phyloP scores from a whole-genome alignment of 2,888 invertebrate genomes.

The Eupithecia subumbrata region DNA sequence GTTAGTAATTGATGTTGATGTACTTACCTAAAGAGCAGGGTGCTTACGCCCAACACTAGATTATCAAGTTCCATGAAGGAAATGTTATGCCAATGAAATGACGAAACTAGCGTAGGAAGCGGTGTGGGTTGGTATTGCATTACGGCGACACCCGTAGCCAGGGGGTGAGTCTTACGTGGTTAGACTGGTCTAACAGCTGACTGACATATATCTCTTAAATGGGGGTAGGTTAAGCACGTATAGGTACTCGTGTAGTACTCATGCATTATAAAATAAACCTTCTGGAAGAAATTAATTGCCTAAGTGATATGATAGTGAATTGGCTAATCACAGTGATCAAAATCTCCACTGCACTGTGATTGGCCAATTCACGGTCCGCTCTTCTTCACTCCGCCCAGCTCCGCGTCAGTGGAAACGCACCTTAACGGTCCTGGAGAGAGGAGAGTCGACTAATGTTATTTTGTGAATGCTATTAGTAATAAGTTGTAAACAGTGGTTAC shows the following conservation, averaged over 20 bases:
- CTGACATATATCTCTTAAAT: not conserved
- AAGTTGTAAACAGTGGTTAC: too few species aligned
- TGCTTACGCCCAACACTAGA: not conserved
- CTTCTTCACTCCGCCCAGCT: too few species aligned
- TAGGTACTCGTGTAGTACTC: too few species aligned
- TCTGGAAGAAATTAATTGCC: too few species aligned
- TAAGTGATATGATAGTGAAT: too few species aligned
- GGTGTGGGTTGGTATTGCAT: constrained; percentile 6
- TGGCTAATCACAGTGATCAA: too few species aligned
- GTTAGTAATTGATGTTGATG: not conserved
- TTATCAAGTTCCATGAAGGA: not conserved
- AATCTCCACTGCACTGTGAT: too few species aligned
- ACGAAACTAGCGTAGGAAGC: constrained; percentile 6
- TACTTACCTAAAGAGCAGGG: not conserved
- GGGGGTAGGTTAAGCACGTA: too few species aligned
- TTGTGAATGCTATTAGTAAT: not conserved
- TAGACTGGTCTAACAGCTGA: not conserved
- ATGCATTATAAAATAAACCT: too few species aligned
- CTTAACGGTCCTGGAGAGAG: not conserved
- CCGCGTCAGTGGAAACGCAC: too few species aligned
- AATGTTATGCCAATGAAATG: constrained; percentile 1
- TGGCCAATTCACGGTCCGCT: too few species aligned
- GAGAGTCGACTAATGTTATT: not conserved
- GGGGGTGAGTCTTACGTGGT: not conserved
- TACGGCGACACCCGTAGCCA: not conserved